Evolutionary conservation across 2,797 vertebrate genomes (phyloP), one percentile per base, ranked within the genome.

Genomic region (Falco biarmicus): DNA sequence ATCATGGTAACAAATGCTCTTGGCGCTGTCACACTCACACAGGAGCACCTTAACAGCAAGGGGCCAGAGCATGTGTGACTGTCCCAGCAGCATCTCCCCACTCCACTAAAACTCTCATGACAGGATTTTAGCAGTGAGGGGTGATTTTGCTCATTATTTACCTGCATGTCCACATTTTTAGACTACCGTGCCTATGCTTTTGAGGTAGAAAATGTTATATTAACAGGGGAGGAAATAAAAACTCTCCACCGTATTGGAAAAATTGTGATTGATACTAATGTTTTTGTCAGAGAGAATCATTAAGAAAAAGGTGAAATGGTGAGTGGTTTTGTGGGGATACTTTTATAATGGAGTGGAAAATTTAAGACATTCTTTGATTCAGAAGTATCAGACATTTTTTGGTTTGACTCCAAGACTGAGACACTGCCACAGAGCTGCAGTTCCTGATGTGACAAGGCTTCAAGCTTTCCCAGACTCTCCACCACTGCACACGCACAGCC

Each of bases 61-160:
- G 11, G 18, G 7, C 13, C 65, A 69, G 26, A 2, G 5, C 0
- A 0, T 4, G 3, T 1, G 0, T 2, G 3, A 15, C 63, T 47
- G 13, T 56, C 53, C 69, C 50, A 53, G 41, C 48, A 63, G 26
- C 13, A 21, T 64, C 53, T 68, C 47, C 20, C 7, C 7, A n/a
- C 4, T 2, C 18, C 7, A 5, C 11, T 65, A 75, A 70, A 82
- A 24, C 9, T 53, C 12, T 57, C 26, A 53, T 61, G 41, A 74
- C 3, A 7, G 5, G 41, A 80, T 79, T 89, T 91, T 61, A 57
- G 48, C 22, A n/a, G 24, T 0, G 1, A 5, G 9, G 9, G 11
- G 4, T 29, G 11, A 56, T 68, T 88, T 60, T 81, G 6, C 21
- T 91, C 15, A 12, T 64, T 77, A 53, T 80, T 87, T 89, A 41